Conservation (phyloP, 2,797 vertebrate species). For the Galagoides demidoff region DNA sequence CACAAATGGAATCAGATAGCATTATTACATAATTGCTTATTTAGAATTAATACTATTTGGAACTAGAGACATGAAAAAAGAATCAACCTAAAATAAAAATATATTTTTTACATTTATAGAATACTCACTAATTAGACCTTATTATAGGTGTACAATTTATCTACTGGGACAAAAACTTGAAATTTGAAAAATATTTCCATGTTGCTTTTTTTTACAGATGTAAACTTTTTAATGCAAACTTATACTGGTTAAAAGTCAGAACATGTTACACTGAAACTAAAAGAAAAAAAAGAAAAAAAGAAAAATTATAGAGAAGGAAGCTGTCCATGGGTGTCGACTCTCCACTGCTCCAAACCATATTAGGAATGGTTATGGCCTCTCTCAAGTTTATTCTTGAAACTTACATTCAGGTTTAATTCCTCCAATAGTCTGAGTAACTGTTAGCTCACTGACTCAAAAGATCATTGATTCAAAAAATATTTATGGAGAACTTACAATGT, state of each 20-base stretch:
- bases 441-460: not conserved
- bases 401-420: not conserved
- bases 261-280: not conserved
- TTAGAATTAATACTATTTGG: not conserved
- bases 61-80: slow-evolving; percentile 8
- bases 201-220: not conserved
- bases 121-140: not conserved
- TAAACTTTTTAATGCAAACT: not conserved
- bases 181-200: slow-evolving; percentile 44
- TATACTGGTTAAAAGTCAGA: slow-evolving; percentile 31
- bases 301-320: not conserved
- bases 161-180: not conserved
- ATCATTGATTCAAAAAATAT: not conserved
- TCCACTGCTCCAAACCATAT: not conserved
- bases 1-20: not conserved
- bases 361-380: not conserved
- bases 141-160: not conserved
- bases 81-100: not conserved
- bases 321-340: not conserved
- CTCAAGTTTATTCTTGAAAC: not conserved
- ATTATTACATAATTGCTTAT: not conserved
- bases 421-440: not conserved
- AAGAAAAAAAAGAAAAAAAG: not conserved
- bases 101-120: not conserved
- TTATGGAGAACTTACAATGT: not conserved